Base-by-base conservation (phyloP, 2,797 vertebrate species). In the Chaunax sp. region DNA sequence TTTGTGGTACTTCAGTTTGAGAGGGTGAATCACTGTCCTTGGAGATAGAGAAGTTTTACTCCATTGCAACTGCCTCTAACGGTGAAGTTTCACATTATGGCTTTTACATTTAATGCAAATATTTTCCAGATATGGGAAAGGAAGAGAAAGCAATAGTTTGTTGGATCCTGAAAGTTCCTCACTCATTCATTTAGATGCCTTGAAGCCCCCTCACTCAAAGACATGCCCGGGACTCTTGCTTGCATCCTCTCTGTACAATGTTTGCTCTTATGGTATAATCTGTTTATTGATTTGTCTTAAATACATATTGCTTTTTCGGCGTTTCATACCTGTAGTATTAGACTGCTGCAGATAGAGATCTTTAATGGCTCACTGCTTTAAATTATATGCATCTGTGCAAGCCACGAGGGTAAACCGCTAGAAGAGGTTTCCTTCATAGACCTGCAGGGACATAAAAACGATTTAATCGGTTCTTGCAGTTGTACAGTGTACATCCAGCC, bases 241-340 rank as follows among this genome's bases (percentile, higher is more conserved):
- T 16, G 19, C 45, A 52, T 78, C 41, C 67, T 50, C 51, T 66
- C n/a, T n/a, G n/a, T n/a, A 30, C 28, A 30, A 1, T 30, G 28
- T 30, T 40, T 15, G 38, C 38, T 16, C 38, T 40, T 40, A 15
- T 16, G 33, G 33, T 43, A 64, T 67, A 73, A 78, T 73, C 45
- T 15, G 22, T 69, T 62, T 56, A 53, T 68, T 81, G 60, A 69
- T 73, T 69, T 69, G 55, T 80, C 69, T 76, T 59, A 47, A 84
- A 78, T 58, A 72, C 14, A 85, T 60, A 69, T 61, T 16, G 62
- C 55, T n/a, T 23, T 37, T 52, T 44, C 69, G 67, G 71, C 49
- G 49, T 68, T 59, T 63, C 19, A 58, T 54, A 69, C 25, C 22
- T 54, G 18, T 14, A 18, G 30, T 20, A 46, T 53, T 44, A 71